Conservation (phyloP, 2,888 invertebrate genomes). For the Andricus quercusramuli region DNA sequence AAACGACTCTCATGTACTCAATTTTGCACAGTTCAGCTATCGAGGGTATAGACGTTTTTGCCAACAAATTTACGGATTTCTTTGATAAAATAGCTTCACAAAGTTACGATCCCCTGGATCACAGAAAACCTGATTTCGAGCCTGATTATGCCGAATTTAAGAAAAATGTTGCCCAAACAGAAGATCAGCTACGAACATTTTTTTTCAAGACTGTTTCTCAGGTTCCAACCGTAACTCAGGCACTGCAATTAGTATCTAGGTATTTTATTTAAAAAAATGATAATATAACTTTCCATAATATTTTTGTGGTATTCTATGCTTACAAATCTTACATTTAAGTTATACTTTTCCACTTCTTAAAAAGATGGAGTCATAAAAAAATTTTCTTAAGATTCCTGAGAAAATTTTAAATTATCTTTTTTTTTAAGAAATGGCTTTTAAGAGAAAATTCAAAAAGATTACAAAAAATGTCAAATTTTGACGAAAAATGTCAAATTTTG, state of each 20-base stretch:
- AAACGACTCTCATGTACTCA: conserved; percentile 86
- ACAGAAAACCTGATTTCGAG: conserved; percentile 87
- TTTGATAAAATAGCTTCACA: conserved; percentile 85
- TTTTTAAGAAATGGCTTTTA: no score
- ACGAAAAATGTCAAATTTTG: no score
- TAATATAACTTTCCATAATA: no score
- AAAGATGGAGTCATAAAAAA: no score
- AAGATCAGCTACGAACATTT: conserved; percentile 86
- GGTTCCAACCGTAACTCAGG: conserved; percentile 74
- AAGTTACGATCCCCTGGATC: conserved; percentile 89
- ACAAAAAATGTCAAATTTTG: no score
- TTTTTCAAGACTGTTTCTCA: conserved; percentile 81
- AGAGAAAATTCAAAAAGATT: no score
- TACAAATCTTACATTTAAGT: no score
- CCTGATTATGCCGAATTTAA: conserved; percentile 88
- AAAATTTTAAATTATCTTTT: no score
- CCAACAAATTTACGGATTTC: conserved; percentile 84
- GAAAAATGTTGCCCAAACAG: conserved; percentile 84
- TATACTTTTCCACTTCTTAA: no score
- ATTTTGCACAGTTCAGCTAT: conserved; percentile 87
- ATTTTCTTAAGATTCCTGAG: no score
- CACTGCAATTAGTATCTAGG: conserved; percentile 72
- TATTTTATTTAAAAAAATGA: not conserved
- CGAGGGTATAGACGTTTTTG: conserved; percentile 89
- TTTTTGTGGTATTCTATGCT: no score